A percentile compares a stretch with the other conserved stretches of the same genome.
Conservation (phyloP, 2,797 vertebrate species). For the Myioborus miniatus region DNA sequence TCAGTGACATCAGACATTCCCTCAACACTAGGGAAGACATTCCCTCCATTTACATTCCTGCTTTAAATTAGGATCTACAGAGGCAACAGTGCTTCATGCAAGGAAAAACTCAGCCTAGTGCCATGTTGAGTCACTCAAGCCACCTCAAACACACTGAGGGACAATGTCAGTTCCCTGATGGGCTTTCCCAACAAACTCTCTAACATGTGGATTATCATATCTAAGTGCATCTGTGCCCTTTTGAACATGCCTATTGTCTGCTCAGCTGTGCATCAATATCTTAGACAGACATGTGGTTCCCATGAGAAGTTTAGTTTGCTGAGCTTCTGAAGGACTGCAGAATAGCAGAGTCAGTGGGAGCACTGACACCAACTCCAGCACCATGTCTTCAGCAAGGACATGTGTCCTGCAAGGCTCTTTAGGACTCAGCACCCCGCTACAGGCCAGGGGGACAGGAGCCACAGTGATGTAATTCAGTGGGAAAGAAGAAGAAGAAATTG, state of each 20-base stretch:
- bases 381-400: background rate
- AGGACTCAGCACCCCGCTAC: background rate
- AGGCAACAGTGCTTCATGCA: accelerated
- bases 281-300: accelerated
- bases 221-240: background rate
- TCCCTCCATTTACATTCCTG: background rate
- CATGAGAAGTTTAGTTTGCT: background rate
- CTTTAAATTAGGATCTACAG: background rate
- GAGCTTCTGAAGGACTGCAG: background rate
- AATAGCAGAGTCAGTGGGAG: background rate
- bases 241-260: background rate
- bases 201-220: accelerated
- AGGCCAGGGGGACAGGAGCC: background rate
- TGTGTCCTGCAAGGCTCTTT: background rate
- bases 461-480: background rate
- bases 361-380: background rate
- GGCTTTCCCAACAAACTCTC: background rate
- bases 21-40: background rate
- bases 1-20: background rate
- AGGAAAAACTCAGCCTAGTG: background rate
- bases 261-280: accelerated
- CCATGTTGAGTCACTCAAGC: accelerated
- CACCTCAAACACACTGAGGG: background rate
- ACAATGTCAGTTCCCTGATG: background rate
- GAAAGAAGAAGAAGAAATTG: background rate